Evolutionary conservation across 2,888 invertebrate genomes (phyloP).

Genomic region (Eretmocerus hayati): DNA sequence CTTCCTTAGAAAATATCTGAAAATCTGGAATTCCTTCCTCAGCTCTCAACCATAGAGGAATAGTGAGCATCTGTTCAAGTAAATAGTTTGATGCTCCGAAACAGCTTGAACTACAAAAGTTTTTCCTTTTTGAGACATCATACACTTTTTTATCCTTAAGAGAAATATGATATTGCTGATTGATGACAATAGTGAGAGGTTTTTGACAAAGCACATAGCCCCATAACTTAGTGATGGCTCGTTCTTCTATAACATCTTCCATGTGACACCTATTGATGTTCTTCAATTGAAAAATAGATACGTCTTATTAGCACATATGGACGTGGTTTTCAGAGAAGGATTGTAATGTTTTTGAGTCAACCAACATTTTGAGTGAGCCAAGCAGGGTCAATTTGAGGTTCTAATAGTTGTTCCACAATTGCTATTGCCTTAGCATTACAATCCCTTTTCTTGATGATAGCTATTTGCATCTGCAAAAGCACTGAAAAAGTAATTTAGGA

Average conservation of each 20-base stretch:
- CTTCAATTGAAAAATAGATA: slow-evolving; percentile 50
- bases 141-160: slow-evolving; percentile 75
- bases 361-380: slow-evolving; percentile 48
- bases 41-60: slow-evolving; percentile 78
- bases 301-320: too few species aligned
- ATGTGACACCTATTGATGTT: slow-evolving; percentile 70
- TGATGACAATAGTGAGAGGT: slow-evolving; percentile 57
- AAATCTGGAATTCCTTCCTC: slow-evolving; percentile 60
- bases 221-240: slow-evolving; percentile 68
- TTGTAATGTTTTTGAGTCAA: not conserved
- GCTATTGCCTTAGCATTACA: slow-evolving; percentile 66
- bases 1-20: slow-evolving; percentile 50
- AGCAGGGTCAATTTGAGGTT: slow-evolving; percentile 49
- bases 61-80: slow-evolving; percentile 71
- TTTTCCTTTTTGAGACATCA: slow-evolving; percentile 77
- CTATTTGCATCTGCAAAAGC: slow-evolving; percentile 55
- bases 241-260: slow-evolving; percentile 77
- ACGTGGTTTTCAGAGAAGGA: not conserved
- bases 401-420: slow-evolving; percentile 68
- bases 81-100: slow-evolving; percentile 73
- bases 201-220: slow-evolving; percentile 77
- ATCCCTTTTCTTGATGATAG: slow-evolving; percentile 62
- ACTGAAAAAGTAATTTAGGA: too few species aligned
- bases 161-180: slow-evolving; percentile 76
- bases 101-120: slow-evolving; percentile 77